Base-by-base conservation (phyloP, 2,888 invertebrate species). In the Apamea anceps region DNA sequence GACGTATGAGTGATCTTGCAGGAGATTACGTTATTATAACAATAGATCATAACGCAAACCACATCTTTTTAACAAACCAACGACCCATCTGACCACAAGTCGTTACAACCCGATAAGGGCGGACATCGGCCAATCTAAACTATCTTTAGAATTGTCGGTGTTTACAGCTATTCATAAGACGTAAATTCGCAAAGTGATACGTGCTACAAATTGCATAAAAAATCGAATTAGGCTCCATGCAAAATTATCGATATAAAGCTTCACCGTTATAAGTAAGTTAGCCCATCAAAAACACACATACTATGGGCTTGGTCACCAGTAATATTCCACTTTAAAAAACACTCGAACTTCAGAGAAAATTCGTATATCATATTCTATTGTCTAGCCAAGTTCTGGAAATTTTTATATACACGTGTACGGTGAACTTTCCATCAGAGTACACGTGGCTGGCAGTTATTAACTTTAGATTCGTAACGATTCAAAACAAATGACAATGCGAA, bases 401-500 rank as follows among this genome's bases (percentile, higher is more conserved):
- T 51, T 12, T 21, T 12, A 28, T 25, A 45, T 48, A 42, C 51
- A 72, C 60, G 66, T 37, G 28, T 28, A 25, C 12, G n/a, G 63
- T 72, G n/a, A 54, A 66, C 6, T 51, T 70, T 37, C 72, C 32
- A 37, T 37, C 10, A 60, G 42, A 13, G 63, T 54, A 70, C 72
- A 82, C 60, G 45, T 82, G 60, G 6, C 15, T 82, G 70, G 37
- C 18, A 62, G 15, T 72, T 71, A 66, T 60, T 85, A 71, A 82
- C 60, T 80, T 75, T 80, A 75, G 65, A 74, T 72, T 72, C 45
- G 13, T 37, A 28, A 75, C 65, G 81, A 79, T 76, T 28, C 51
- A 77, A 71, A 75, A 73, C 32, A 74, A 76, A 80, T 62, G 57
- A 82, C 68, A 82, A 75, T 62, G 75, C 51, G 21, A 60, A 78